phyloP scores from a whole-genome alignment of 2,888 invertebrate genomes.

The Polydrusus cervinus region DNA sequence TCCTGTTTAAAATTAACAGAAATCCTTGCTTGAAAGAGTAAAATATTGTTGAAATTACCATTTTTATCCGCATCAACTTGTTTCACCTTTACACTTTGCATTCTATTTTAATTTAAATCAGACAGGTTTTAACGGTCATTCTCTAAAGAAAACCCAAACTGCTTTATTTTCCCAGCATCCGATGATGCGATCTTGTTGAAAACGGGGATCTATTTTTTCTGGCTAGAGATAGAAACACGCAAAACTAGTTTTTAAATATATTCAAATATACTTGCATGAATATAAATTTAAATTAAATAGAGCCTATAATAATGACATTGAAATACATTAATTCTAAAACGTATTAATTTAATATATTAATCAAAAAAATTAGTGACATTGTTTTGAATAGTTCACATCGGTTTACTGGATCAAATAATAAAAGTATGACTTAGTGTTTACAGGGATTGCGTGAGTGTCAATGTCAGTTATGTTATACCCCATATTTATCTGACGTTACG shows the following conservation, averaged over 20 bases:
- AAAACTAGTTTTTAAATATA: constrained; percentile 23
- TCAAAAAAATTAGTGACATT: background rate
- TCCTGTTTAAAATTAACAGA: no score
- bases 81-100: constrained; percentile 44
- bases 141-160: constrained; percentile 4
- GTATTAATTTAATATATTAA: background rate
- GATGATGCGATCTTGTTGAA: constrained; percentile 26
- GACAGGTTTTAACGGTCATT: constrained; percentile 46
- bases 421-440: no score
- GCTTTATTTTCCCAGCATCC: constrained; percentile 24
- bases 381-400: background rate
- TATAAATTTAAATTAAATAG: background rate
- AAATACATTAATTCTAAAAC: background rate
- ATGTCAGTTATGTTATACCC: no score
- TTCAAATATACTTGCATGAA: constrained; percentile 1
- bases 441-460: no score
- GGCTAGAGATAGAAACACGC: constrained; percentile 15
- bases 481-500: no score
- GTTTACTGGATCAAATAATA: background rate
- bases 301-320: background rate
- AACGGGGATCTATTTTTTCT: constrained; percentile 34
- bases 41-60: background rate
- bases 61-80: constrained; percentile 14
- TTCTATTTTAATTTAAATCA: constrained; percentile 27
- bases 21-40: background rate